Base-by-base conservation (phyloP, 2,797 vertebrate genomes). In the Spinus olivaceus region DNA sequence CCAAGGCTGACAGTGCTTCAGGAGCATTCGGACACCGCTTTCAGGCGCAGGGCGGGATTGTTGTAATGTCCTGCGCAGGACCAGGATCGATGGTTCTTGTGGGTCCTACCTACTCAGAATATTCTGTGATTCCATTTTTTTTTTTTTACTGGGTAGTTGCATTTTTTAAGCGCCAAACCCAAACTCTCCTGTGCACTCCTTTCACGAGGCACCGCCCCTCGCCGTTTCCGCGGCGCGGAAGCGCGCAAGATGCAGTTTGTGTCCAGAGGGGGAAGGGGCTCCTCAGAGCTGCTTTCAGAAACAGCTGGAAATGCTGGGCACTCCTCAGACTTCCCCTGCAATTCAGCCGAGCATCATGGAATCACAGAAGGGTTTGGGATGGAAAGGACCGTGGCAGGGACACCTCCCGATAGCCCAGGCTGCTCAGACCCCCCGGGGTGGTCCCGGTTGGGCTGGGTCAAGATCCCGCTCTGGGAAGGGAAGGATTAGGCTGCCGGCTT, bases 381-480 rank as follows among this genome's bases (percentile, higher is more conserved):
- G 33, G 60, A 39, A 46, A 44, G 25, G 28, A 46, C 28, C 27
- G 7, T 6, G 70, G 51, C 51, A 28, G 9, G 27, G 44, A 28
- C 46, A 1, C 3, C n/a, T 39, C 23, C 15, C 25, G 18, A 12
- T 7, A 27, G 28, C 27, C 39, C 46, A 5, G n/a, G n/a, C 33
- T n/a, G 63, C 63, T 39, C 53, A 3, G n/a, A 76, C 23, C 27
- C 8, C 9, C 9, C 8, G 19, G 25, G 7, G 8, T 6, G 71
- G 23, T 3, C 37, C 19, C 28, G 15, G 19, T 10, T 39, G 16
- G 15, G 2, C 24, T 1, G 63, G 27, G 25, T 9, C 18, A 6
- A 18, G 59, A 5, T 5, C 3, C 2, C 12, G 3, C 27, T 16
- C 14, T 14, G 78, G 35, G 5, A 19, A 8, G 57, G 0, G 1